Percentiles rank a stretch among this genome's conserved stretches.
phyloP scores from a whole-genome alignment of 2,113 vertebrate genomes.

The Pao palembangensis region DNA sequence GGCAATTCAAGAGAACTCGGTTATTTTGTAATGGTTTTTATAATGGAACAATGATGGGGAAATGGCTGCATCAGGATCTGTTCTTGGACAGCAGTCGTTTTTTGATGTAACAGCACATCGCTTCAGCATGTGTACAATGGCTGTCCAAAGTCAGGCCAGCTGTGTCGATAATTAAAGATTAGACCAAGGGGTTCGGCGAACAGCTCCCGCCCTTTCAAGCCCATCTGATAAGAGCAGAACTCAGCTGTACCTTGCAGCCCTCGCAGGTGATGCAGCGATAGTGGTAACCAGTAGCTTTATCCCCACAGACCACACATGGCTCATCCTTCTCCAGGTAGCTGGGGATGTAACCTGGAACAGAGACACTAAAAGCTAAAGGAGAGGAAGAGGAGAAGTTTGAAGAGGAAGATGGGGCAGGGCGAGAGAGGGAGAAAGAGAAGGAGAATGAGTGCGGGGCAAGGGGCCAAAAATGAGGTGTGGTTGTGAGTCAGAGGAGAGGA shows the following conservation, averaged over 20 bases:
- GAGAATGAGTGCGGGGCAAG: not conserved
- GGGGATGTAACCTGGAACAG: slow-evolving; percentile 89
- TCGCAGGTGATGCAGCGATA: slow-evolving; percentile 97
- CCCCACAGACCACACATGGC: slow-evolving; percentile 92
- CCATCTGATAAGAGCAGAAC: not conserved
- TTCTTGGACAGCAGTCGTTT: no score
- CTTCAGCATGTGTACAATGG: not conserved
- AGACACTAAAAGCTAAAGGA: slow-evolving; percentile 61
- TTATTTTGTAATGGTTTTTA: no score
- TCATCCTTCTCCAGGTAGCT: slow-evolving; percentile 98
- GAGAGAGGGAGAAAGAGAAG: slow-evolving; percentile 13
- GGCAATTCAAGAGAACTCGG: no score
- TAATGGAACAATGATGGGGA: no score
- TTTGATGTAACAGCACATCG: no score
- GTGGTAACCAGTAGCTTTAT: slow-evolving; percentile 94
- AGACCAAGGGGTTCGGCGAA: not conserved
- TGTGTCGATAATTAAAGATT: not conserved
- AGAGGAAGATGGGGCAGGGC: slow-evolving; percentile 33
- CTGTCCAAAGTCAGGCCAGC: not conserved
- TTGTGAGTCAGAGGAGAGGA: not conserved
- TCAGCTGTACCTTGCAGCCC: slow-evolving; percentile 86
- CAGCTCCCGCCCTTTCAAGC: not conserved
- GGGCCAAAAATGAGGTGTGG: not conserved
- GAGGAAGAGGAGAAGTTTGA: slow-evolving; percentile 10
- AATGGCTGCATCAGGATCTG: no score